Evolutionary conservation across 2,797 vertebrate species (phyloP).

Genomic region (Aldrovandia affinis): DNA sequence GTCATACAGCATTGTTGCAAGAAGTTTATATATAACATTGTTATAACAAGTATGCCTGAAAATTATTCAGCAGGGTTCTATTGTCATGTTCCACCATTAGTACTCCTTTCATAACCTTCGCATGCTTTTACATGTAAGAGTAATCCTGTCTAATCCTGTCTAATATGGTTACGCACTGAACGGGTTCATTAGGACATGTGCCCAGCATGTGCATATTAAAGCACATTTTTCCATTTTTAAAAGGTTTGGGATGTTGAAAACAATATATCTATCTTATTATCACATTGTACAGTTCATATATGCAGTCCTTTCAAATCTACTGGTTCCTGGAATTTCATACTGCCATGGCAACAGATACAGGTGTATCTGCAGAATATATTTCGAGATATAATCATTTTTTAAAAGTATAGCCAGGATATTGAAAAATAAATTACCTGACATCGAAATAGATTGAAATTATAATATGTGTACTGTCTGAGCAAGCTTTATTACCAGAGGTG

Average conservation of each 20-base stretch:
- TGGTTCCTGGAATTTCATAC: background rate
- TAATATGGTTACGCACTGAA: background rate
- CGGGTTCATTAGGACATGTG: background rate
- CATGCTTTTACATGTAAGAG: background rate
- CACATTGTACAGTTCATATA: background rate
- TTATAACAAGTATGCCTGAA: too few species aligned
- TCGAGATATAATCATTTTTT: too few species aligned
- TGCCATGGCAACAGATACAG: constrained; percentile 11
- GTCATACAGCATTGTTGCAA: too few species aligned
- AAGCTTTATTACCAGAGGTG: background rate
- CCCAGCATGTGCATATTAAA: background rate
- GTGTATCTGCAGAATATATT: background rate
- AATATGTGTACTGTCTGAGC: background rate
- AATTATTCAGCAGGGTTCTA: too few species aligned
- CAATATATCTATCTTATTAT: background rate
- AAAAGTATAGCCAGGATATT: background rate
- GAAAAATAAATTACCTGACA: background rate
- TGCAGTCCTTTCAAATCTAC: too few species aligned
- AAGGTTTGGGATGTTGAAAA: background rate
- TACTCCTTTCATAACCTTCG: background rate
- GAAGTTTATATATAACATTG: too few species aligned
- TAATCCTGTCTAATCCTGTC: background rate
- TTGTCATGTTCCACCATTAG: background rate
- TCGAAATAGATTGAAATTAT: background rate
- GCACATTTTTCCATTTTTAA: background rate